These are phyloP conservation scores for Eublepharis macularius DNA, from an alignment of 2,113 vertebrate species.

Conservation along the genomic window DNA sequence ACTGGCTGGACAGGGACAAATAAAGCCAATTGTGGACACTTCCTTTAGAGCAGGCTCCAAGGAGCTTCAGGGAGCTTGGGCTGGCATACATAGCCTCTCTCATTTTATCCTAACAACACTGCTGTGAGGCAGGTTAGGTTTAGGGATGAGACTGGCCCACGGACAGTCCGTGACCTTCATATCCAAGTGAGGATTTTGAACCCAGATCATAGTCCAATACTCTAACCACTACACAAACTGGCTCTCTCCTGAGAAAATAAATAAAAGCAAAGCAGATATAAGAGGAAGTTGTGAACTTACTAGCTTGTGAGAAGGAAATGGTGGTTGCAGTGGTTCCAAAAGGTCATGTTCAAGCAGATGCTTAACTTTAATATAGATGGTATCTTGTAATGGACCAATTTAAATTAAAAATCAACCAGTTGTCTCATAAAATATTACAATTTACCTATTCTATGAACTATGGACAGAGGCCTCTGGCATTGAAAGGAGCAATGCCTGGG, in stretches of 20 bases:
- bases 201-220: too few species aligned
- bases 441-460: neutral
- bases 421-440: neutral
- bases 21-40: neutral
- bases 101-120: too few species aligned
- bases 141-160: too few species aligned
- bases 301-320: neutral
- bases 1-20: neutral
- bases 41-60: neutral
- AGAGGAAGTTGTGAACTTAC: neutral
- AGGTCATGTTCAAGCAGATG: neutral
- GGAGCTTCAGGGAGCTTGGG: too few species aligned
- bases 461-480: neutral
- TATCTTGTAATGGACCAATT: neutral
- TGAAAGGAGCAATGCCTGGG: neutral
- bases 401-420: neutral
- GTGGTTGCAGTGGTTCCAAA: neutral
- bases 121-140: too few species aligned
- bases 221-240: neutral
- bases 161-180: too few species aligned
- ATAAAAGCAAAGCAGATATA: neutral
- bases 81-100: too few species aligned
- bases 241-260: neutral
- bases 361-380: neutral
- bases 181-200: too few species aligned